Conservation (phyloP, 2,797 vertebrate species). For the Eutrigla gurnardus region DNA sequence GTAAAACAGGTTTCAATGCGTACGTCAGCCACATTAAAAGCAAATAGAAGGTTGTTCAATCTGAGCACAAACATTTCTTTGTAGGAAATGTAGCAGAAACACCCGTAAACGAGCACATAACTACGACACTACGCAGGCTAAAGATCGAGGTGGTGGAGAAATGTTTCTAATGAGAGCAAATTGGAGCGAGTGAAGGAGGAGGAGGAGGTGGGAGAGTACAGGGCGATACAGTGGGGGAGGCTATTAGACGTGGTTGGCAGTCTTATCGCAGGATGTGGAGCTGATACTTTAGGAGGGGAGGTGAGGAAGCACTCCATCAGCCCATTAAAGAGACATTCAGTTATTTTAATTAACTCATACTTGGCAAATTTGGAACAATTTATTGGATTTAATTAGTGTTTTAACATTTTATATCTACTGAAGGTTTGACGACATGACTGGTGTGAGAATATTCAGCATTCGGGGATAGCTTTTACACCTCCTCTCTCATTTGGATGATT, state of each 20-base stretch:
- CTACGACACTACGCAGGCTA: too few species aligned
- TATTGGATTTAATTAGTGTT: neutral
- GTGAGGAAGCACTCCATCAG: constrained; percentile 7
- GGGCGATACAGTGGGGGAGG: constrained; percentile 16
- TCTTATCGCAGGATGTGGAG: constrained; percentile 9
- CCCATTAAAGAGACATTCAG: constrained; percentile 19
- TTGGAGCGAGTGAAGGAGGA: constrained; percentile 8
- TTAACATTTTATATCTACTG: neutral
- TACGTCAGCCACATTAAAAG: neutral
- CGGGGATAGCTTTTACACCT: neutral
- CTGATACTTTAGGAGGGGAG: constrained; percentile 8
- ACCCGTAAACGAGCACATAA: neutral
- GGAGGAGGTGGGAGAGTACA: constrained; percentile 1
- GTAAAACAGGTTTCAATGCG: neutral
- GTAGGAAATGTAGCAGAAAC: too few species aligned
- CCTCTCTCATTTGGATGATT: neutral
- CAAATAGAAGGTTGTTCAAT: neutral
- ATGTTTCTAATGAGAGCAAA: constrained; percentile 1
- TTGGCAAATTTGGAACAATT: constrained; percentile 9
- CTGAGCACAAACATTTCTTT: neutral
- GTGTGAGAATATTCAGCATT: neutral
- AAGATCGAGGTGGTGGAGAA: neutral
- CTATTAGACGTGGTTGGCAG: constrained; percentile 18
- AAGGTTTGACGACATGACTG: neutral
- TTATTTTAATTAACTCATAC: constrained; percentile 20